Evolutionary conservation across 2,113 vertebrate species (phyloP), one percentile per base, ranked within the genome.

Genomic region (Asarcornis scutulata): DNA sequence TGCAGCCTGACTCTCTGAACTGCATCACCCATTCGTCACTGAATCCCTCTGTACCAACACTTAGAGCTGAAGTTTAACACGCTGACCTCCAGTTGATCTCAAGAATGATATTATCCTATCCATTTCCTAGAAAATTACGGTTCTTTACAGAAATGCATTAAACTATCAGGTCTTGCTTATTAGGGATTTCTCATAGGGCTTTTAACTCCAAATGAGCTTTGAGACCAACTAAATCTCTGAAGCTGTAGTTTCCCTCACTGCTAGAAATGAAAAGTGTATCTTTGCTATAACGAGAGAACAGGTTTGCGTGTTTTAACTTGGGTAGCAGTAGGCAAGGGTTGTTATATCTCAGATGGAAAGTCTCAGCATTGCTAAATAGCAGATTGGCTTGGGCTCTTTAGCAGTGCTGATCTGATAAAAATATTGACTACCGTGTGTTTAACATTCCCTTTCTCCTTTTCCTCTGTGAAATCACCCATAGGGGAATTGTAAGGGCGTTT

Each of bases 181-280:
- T 80, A 95, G 67, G 89, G 92, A 71, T 91, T 93, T 91, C 82
- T 94, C 74, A n/a, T 31, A 66, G 71, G 88, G 80, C 83, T 95
- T 97, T 95, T 82, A 89, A 81, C 82, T 95, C 78, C 88, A 92
- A 75, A 96, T 89, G 86, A 96, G 88, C 93, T 93, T 79, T 88
- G 95, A 89, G 91, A 78, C 93, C 88, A 48, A 11, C 20, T 58
- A 76, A 87, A 84, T 46, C 94, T 94, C 91, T 34, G 80, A 75
- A 96, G 74, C 90, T 86, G 86, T 62, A 78, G 72, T 22, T 83
- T 92, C 83, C 68, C 50, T 76, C 48, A 29, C 88, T 89, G 91
- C 55, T 4, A 36, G 80, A 53, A 76, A 48, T 79, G 89, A 46
- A 46, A 86, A 95, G 80, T 62, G 36, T 18, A 25, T 73, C 46